Evolutionary conservation across 2,797 vertebrate genomes (phyloP), one percentile per base, ranked within the genome.

Genomic region (Vespertilio murinus): DNA sequence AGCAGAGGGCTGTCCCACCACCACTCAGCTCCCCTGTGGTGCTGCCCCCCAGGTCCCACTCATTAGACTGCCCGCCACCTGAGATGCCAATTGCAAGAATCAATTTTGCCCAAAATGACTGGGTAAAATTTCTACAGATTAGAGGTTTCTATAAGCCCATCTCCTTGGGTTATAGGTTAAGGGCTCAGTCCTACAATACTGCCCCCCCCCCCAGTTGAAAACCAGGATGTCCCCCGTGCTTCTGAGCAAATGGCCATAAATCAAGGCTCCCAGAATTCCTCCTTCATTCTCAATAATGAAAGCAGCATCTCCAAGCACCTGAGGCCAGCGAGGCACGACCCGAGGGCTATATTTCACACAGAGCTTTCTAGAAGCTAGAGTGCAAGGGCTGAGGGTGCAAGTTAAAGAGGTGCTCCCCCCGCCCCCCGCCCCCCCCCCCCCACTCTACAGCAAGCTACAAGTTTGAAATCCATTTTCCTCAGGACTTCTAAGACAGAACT

Each of bases 351-450:
- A n/a, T 73, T 96, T 69, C 70, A 56, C 47, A 75, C 2, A 91
- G 30, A 92, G n/a, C 73, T 92, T 90, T 91, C 69, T 42, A 94
- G 81, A 90, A 73, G 74, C 61, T 52, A 80, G 52, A 94, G 20
- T 45, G 42, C 12, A 23, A 61, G 22, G 28, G 18, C 45, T 8
- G 90, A n/a, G 35, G 56, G 52, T 65, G 35, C 47, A 86, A 82
- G 20, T 80, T 87, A 84, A 87, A 84, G 59, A 18, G 33, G 33
- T n/a, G 3, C 12, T 25, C 8, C 25, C 78, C 25, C 38, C 11
- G 8, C 12, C 38, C 17, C 28, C 78, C 28, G 20, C 13, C 12
- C 16, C n/a, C 25, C 59, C 20, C 33, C 8, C 13, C 22, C 33
- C 1, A 78, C 52, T 85, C 52, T 47, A 83, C 25, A 54, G 22